Conservation (phyloP, 1,140 invertebrate genomes). For the Drosophila neocordata region DNA sequence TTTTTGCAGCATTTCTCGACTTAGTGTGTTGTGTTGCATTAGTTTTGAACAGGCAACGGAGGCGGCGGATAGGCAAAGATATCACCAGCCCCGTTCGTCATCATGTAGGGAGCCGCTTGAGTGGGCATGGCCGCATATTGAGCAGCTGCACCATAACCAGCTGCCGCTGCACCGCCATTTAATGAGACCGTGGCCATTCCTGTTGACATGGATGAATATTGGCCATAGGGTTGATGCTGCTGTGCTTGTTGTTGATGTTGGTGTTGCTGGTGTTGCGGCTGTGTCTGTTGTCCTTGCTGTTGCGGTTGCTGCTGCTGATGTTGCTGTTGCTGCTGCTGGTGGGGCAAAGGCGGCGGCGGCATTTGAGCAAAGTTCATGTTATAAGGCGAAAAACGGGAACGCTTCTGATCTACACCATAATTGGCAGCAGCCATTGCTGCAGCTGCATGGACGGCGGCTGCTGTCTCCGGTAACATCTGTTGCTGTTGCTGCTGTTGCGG, state of each 20-base stretch:
- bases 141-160: conserved; percentile 34
- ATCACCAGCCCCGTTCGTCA: conserved; percentile 48
- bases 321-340: conserved; percentile 40
- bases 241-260: conserved; percentile 29
- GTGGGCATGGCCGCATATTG: conserved; percentile 54
- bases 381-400: conserved; percentile 60
- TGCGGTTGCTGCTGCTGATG: conserved; percentile 21
- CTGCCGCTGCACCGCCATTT: conserved; percentile 48
- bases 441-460: conserved; percentile 39
- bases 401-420: conserved; percentile 67
- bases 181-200: conserved; percentile 70
- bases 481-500: conserved; percentile 45
- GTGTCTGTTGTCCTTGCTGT: conserved; percentile 31
- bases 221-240: conserved; percentile 58
- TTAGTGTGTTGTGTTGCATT: conserved; percentile 34
- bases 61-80: conserved; percentile 76
- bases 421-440: conserved; percentile 44
- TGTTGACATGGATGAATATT: conserved; percentile 65
- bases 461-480: conserved; percentile 37
- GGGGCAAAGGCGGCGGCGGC: conserved; percentile 59
- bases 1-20: conserved; percentile 7
- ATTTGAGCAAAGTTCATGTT: conserved; percentile 68
- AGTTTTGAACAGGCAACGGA: conserved; percentile 80
- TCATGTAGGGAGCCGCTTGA: conserved; percentile 73
- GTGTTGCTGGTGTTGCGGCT: conserved; percentile 36